A percentile compares a stretch with the other conserved stretches of the same genome.
Evolutionary conservation across 2,888 invertebrate genomes (phyloP).

Genomic region (Scaptomyza cyrtandrae): DNA sequence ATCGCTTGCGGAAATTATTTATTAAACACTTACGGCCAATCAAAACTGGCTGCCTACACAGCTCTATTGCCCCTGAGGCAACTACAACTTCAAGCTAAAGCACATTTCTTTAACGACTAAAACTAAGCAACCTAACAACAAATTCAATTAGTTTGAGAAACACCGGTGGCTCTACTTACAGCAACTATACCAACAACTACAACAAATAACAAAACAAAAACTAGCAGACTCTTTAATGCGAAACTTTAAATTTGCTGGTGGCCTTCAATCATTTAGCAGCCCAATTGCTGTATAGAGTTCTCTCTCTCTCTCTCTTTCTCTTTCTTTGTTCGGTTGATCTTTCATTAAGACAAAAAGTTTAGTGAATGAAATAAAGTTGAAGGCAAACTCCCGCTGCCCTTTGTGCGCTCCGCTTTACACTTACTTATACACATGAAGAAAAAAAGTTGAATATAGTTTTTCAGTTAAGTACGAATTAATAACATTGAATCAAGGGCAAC

Average conservation of each 20-base stretch:
- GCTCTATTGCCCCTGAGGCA: neutral
- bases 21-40: conserved; percentile 68
- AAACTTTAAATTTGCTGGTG: conserved; percentile 51
- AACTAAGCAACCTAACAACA: conserved; percentile 67
- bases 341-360: conserved; percentile 76
- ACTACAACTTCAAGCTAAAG: conserved; percentile 22
- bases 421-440: neutral
- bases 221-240: conserved; percentile 37
- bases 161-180: conserved; percentile 47
- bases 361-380: conserved; percentile 69
- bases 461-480: too few species aligned
- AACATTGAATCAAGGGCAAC: too few species aligned
- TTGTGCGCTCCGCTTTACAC: neutral
- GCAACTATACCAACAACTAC: conserved; percentile 15
- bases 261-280: conserved; percentile 61
- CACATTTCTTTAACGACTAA: conserved; percentile 62
- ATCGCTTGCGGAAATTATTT: conserved; percentile 72
- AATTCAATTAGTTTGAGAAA: conserved; percentile 75
- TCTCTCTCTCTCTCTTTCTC: conserved; percentile 3
- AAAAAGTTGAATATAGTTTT: neutral
- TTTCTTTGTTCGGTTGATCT: conserved; percentile 57
- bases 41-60: conserved; percentile 56
- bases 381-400: conserved; percentile 11
- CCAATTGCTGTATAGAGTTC: conserved; percentile 36
- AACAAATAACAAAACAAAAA: conserved; percentile 22